These are phyloP conservation scores for Apaloderma vittatum DNA, from an alignment of 2,113 vertebrate species.

Conservation along the genomic window DNA sequence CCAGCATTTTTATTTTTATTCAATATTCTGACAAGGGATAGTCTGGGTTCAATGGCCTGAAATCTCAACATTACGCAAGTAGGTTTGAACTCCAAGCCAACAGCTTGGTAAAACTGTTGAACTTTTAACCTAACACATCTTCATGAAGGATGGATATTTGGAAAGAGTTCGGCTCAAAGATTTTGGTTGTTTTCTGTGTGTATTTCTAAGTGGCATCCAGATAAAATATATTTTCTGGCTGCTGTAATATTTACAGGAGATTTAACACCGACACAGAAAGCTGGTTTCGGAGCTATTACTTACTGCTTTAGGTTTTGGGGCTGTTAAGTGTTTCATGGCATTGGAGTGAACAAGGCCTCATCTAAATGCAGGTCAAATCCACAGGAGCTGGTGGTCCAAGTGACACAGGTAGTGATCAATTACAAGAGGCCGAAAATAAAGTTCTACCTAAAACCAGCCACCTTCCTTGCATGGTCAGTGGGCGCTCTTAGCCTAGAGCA, in stretches of 20 bases:
- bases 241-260: conserved; percentile 27
- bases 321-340: neutral
- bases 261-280: neutral
- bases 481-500: neutral
- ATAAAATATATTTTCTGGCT: conserved; percentile 68
- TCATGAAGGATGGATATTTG: conserved; percentile 58
- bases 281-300: neutral
- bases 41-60: conserved; percentile 54
- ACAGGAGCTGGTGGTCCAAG: neutral
- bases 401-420: neutral
- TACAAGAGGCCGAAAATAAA: neutral
- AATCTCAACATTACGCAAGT: conserved; percentile 68
- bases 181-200: conserved; percentile 18
- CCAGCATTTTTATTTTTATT: conserved; percentile 65
- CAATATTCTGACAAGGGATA: conserved; percentile 49
- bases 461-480: neutral
- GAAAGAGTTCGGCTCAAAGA: conserved; percentile 21
- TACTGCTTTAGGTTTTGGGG: neutral
- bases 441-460: fast-evolving
- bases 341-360: neutral
- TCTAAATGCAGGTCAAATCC: neutral
- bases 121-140: conserved; percentile 72
- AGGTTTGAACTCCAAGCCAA: conserved; percentile 59
- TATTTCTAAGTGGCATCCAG: conserved; percentile 62
- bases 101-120: conserved; percentile 56